These are phyloP conservation scores for Notarius lentiginosus DNA, from an alignment of 2,113 vertebrate species.

Conservation along the genomic window DNA sequence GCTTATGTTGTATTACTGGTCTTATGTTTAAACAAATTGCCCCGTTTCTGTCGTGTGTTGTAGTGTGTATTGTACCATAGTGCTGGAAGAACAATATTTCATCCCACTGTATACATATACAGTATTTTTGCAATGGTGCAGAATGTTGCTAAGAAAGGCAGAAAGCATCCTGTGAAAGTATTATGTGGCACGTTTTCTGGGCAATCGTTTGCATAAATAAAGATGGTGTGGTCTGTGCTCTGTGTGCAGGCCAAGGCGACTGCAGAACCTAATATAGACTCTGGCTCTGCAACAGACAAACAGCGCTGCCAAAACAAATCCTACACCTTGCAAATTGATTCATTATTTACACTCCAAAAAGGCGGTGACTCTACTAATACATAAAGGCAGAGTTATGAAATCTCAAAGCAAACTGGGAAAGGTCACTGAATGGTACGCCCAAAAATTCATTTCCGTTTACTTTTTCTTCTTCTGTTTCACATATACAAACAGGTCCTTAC, in stretches of 20 bases:
- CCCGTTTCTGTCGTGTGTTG: neutral
- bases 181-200: conserved; percentile 36
- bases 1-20: neutral
- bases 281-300: conserved; percentile 40
- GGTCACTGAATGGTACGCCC: conserved; percentile 25
- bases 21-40: neutral
- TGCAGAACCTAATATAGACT: conserved; percentile 34
- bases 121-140: conserved; percentile 37
- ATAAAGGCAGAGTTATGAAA: conserved; percentile 34
- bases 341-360: conserved; percentile 33
- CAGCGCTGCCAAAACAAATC: conserved; percentile 38
- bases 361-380: neutral
- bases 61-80: neutral
- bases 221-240: conserved; percentile 50
- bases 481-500: neutral
- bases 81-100: neutral
- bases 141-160: conserved; percentile 18
- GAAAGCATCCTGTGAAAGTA: conserved; percentile 48
- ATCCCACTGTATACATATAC: neutral
- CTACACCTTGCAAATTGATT: conserved; percentile 43
- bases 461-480: conserved; percentile 35
- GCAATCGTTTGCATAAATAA: conserved; percentile 54
- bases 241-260: conserved; percentile 46
- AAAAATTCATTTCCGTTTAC: conserved; percentile 37
- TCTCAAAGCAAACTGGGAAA: conserved; percentile 24